Conservation (phyloP, 2,797 vertebrate genomes). For the Gouania willdenowi region DNA sequence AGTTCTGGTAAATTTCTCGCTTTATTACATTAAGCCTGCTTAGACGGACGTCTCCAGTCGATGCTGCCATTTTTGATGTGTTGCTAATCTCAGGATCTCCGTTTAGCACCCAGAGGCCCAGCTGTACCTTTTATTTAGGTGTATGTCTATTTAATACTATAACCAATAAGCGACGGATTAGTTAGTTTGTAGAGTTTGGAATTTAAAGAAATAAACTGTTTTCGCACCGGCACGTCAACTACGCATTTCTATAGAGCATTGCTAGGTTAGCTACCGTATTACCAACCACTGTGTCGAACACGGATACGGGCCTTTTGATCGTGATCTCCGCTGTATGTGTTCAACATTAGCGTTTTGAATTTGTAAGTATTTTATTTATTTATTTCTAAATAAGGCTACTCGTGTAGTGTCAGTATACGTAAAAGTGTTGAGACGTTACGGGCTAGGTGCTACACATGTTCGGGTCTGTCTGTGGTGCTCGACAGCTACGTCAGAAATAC, state of each 20-base stretch:
- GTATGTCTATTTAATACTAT: not conserved
- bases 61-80: slow-evolving; percentile 60
- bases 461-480: slow-evolving; percentile 44
- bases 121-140: not conserved
- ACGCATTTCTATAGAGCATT: slow-evolving; percentile 68
- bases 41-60: slow-evolving; percentile 24
- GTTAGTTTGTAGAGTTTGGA: not conserved
- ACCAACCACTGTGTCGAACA: too few relatives aligned
- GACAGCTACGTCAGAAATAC: slow-evolving; percentile 72
- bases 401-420: slow-evolving; percentile 42
- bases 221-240: slow-evolving; percentile 64
- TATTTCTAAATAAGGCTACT: not conserved
- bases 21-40: slow-evolving; percentile 45
- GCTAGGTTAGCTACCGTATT: slow-evolving; percentile 53
- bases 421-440: too few relatives aligned
- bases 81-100: slow-evolving; percentile 26
- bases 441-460: slow-evolving; percentile 63
- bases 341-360: not conserved
- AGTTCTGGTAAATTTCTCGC: slow-evolving; percentile 39
- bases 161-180: not conserved
- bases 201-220: too few relatives aligned
- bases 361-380: not conserved
- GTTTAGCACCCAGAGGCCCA: not conserved
- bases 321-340: not conserved
- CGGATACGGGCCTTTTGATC: not conserved